phyloP scores from a whole-genome alignment of 2,113 vertebrate genomes.

The Neodon shergylaensis region DNA sequence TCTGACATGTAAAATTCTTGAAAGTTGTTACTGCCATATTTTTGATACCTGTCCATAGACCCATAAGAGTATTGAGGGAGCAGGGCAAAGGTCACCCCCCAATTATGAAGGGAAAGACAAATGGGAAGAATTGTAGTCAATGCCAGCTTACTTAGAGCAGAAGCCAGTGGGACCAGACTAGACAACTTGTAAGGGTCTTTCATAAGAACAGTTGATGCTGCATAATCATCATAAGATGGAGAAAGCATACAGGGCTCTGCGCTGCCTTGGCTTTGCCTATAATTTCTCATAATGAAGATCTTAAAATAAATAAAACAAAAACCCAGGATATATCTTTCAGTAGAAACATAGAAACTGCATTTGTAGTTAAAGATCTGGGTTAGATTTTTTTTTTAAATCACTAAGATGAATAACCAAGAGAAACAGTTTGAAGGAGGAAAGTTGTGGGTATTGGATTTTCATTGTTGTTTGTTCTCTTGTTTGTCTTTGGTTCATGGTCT shows the following conservation, averaged over 20 bases:
- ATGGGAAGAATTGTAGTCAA: not conserved
- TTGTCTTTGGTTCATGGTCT: not conserved
- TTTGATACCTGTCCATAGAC: not conserved
- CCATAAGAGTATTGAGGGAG: not conserved
- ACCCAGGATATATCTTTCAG: not conserved
- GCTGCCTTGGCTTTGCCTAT: not conserved
- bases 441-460: not conserved
- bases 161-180: not conserved
- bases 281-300: not conserved
- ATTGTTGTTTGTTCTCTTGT: not conserved
- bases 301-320: not conserved
- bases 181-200: not conserved
- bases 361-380: not conserved
- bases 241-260: accelerated
- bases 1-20: not conserved
- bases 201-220: not conserved
- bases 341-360: not conserved
- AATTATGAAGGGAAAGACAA: not conserved
- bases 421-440: not conserved
- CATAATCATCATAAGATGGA: accelerated
- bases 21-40: not conserved
- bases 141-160: not conserved
- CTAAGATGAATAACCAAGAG: not conserved
- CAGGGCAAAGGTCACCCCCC: not conserved
- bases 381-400: not conserved